phyloP scores from a whole-genome alignment of 2,113 vertebrate species.

The Lampris megalopsis region DNA sequence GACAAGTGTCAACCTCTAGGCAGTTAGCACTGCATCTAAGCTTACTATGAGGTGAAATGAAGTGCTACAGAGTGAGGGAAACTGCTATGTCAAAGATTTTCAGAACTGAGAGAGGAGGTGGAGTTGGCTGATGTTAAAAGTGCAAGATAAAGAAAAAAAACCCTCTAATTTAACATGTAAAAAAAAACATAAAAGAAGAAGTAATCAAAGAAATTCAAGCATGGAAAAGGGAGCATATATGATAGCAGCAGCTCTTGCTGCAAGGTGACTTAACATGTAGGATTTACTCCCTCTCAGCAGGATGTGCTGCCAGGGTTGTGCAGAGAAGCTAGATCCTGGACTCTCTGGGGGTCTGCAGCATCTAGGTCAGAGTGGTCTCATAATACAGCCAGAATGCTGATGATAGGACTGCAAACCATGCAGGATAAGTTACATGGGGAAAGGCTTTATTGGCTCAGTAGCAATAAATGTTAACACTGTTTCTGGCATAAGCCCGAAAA shows the following conservation, averaged over 20 bases:
- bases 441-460: constrained; percentile 32
- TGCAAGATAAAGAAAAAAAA: constrained; percentile 24
- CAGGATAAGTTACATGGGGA: constrained; percentile 54
- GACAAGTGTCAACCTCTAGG: constrained; percentile 77
- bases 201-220: constrained; percentile 36
- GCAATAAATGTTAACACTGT: constrained; percentile 30
- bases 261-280: constrained; percentile 59
- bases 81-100: constrained; percentile 34
- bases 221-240: constrained; percentile 22
- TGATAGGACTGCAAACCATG: constrained; percentile 33
- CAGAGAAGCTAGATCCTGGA: constrained; percentile 46
- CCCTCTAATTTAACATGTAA: constrained; percentile 41
- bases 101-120: constrained; percentile 23
- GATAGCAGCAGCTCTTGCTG: constrained; percentile 48
- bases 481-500: constrained; percentile 24
- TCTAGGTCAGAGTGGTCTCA: constrained; percentile 77
- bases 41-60: constrained; percentile 66
- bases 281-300: constrained; percentile 43
- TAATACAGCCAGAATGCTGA: constrained; percentile 54
- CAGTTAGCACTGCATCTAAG: constrained; percentile 64
- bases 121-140: constrained; percentile 48
- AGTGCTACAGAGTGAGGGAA: constrained; percentile 52
- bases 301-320: constrained; percentile 27
- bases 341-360: constrained; percentile 75
- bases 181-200: constrained; percentile 14